These are phyloP conservation scores for Sarcophaga rosellei DNA, from an alignment of 2,888 invertebrate genomes.

Conservation along the genomic window DNA sequence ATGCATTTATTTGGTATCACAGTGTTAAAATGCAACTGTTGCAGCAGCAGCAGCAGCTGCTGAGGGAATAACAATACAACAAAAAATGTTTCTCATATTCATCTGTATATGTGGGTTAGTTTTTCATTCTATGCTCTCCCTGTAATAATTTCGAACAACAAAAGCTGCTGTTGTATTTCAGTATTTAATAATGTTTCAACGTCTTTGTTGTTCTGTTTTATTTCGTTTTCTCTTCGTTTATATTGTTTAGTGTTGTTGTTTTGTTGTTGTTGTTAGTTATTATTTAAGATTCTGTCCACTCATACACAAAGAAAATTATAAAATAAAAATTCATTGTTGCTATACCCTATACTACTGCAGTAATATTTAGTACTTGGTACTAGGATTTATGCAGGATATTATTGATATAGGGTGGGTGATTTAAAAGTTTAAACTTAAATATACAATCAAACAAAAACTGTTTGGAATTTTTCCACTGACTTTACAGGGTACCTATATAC, in stretches of 20 bases:
- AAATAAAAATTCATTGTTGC: slow-evolving; percentile 26
- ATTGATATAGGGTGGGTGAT: too few species aligned
- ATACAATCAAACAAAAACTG: too few species aligned
- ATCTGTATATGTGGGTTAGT: slow-evolving; percentile 6
- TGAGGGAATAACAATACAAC: not conserved
- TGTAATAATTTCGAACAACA: slow-evolving; percentile 41
- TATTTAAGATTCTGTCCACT: too few species aligned
- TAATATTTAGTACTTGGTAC: too few species aligned
- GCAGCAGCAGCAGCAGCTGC: not conserved
- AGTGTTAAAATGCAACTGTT: not conserved
- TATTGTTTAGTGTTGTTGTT: not conserved
- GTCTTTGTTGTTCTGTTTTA: not conserved
- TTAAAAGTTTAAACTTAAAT: too few species aligned
- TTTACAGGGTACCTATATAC: too few species aligned
- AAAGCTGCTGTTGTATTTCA: slow-evolving; percentile 40
- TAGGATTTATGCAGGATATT: too few species aligned
- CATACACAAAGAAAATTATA: not conserved
- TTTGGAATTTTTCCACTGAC: too few species aligned
- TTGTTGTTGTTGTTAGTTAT: not conserved
- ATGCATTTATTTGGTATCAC: not conserved
- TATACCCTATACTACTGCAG: too few species aligned
- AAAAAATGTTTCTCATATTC: not conserved
- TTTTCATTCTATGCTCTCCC: slow-evolving; percentile 20
- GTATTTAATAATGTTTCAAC: slow-evolving; percentile 38
- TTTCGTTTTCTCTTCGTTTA: not conserved